Base-by-base conservation (phyloP, 2,113 vertebrate species). In the Heterotilapia buettikoferi region DNA sequence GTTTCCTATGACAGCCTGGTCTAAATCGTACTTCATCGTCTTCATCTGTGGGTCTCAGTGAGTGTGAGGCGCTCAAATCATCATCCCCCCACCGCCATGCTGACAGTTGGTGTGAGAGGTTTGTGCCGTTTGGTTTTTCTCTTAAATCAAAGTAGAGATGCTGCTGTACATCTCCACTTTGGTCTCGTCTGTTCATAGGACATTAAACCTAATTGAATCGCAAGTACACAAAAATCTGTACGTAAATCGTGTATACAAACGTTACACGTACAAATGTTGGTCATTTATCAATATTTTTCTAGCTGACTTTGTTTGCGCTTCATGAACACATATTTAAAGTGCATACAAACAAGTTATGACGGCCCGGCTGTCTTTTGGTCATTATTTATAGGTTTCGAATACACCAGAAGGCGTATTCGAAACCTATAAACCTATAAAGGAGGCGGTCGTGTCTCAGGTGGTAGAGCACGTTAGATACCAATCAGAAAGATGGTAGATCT, bases 141-240 rank as follows among this genome's bases (percentile, higher is more conserved):
- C 59, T 2, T 19, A 33, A 21, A 54, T 54, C n/a, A 21, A 63
- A 63, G 59, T 3, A 3, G 31, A 36, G 18, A 36, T 36, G 59
- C 59, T 63, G 31, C 31, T n/a, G 59, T 36, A 36, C 33, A 36
- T 2, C 26, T 31, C 59, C 9, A 19, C 29, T 19, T 38, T 13
- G 61, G 61, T 7, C 61, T 36, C 19, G 33, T 68, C 61, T 38
- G 33, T 5, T 38, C 61, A 38, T 21, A 68, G 33, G 10, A 68
- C 61, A 68, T 3, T n/a, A 38, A 2, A 38, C 0, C 33, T 19
- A 0, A 63, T 1, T 63, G 9, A 63, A 63, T 33, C 9, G 1
- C 0, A 6, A 19, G 29, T 10, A 63, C 59, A 19, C 29, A 63
- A 33, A 61, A 0, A 63, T 63, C 59, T 63, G 3, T 2, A 33